These are phyloP conservation scores for Symphodus melops DNA, from an alignment of 2,113 vertebrate genomes.

Conservation along the genomic window DNA sequence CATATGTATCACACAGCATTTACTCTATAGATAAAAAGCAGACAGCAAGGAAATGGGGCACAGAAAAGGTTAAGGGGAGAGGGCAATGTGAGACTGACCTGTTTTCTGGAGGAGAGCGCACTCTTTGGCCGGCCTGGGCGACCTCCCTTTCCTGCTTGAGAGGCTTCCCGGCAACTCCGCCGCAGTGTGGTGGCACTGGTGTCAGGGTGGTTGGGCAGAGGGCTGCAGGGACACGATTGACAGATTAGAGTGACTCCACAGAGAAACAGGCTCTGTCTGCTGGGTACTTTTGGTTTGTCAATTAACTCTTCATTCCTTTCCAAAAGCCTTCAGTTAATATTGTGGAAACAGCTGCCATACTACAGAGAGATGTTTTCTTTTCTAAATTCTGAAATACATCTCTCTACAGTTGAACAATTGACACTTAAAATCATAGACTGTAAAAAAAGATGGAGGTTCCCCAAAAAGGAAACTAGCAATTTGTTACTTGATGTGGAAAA, in stretches of 20 bases:
- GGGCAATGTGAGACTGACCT: conserved; percentile 72
- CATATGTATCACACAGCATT: conserved; percentile 17
- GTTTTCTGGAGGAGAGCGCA: conserved; percentile 84
- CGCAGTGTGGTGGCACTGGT: conserved; percentile 62
- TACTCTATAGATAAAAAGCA: conserved; percentile 5
- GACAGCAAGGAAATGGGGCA: neutral
- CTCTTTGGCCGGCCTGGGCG: conserved; percentile 67
- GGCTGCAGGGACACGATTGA: conserved; percentile 49
- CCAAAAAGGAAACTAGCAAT: too few species aligned
- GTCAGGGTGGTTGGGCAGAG: conserved; percentile 72
- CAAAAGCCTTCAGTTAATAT: too few species aligned
- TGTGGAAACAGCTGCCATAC: too few species aligned
- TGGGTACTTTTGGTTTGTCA: neutral
- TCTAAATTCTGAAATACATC: too few species aligned
- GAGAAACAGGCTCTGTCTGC: neutral
- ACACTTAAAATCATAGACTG: too few species aligned
- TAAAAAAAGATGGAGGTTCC: too few species aligned
- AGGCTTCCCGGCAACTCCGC: conserved; percentile 67
- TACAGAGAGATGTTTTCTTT: too few species aligned
- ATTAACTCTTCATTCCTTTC: neutral
- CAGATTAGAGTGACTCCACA: neutral
- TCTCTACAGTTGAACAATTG: too few species aligned
- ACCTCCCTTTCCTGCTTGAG: conserved; percentile 39
- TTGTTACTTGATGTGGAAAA: too few species aligned
- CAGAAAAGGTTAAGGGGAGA: conserved; percentile 5